Conservation (phyloP, 2,113 vertebrate genomes). For the Pithys albifrons region DNA sequence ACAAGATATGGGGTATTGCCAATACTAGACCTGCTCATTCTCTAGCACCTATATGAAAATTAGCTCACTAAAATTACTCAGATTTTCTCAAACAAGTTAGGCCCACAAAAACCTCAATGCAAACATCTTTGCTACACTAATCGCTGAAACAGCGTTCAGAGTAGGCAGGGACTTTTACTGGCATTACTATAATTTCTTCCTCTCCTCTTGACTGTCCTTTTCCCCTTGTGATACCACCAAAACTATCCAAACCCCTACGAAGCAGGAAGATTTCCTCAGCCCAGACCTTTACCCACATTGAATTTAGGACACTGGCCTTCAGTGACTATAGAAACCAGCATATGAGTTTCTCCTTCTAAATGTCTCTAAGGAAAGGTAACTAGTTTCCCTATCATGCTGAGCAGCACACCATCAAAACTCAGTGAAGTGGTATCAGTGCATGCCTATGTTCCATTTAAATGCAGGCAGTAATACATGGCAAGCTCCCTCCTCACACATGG, state of each 20-base stretch:
- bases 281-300: not conserved
- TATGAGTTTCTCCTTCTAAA: not conserved
- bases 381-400: fast-evolving
- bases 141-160: not conserved
- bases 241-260: not conserved
- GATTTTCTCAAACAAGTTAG: not conserved
- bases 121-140: not conserved
- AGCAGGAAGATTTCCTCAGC: not conserved
- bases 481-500: not conserved
- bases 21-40: not conserved
- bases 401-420: not conserved
- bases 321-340: not conserved
- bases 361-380: not conserved
- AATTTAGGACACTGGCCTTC: not conserved
- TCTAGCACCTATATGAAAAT: not conserved
- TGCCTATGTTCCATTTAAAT: not conserved
- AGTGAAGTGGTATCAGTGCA: not conserved
- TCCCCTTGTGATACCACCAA: not conserved
- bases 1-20: not conserved
- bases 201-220: not conserved
- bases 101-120: not conserved
- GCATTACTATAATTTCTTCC: not conserved
- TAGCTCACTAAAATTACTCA: not conserved
- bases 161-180: not conserved
- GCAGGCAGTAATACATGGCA: not conserved